Conservation (phyloP, 1,140 invertebrate genomes). For the Anastrepha obliqua region DNA sequence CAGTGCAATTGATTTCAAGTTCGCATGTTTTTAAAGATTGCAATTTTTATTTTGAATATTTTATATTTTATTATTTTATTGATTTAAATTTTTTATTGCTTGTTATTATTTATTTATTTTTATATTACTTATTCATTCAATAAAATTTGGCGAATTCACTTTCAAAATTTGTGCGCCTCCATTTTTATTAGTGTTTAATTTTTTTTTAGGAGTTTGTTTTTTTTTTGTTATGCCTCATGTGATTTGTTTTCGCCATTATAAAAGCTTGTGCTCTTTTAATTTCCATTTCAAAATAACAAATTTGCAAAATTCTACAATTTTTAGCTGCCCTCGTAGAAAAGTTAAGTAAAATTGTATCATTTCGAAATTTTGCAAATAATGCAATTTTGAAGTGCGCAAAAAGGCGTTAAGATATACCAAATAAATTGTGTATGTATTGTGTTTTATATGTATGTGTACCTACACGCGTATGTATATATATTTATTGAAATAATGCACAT, state of each 20-base stretch:
- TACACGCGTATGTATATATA: slow-evolving; percentile 10
- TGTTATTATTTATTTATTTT: no score
- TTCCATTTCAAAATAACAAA: slow-evolving; percentile 43
- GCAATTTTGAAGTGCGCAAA: slow-evolving; percentile 31
- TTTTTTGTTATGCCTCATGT: neutral
- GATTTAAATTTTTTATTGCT: no score
- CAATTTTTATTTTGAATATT: no score
- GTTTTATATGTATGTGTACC: slow-evolving; percentile 17
- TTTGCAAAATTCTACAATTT: slow-evolving; percentile 56
- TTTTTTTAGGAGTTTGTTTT: neutral
- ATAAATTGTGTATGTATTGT: neutral
- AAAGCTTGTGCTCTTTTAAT: slow-evolving; percentile 21
- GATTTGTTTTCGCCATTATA: neutral
- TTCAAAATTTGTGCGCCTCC: neutral
- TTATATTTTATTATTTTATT: no score
- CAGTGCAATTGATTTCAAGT: no score
- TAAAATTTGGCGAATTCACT: no score
- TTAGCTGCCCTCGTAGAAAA: slow-evolving; percentile 54
- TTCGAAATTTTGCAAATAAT: slow-evolving; percentile 53
- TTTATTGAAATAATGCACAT: neutral
- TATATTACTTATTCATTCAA: no score
- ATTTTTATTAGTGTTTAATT: neutral
- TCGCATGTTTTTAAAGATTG: no score
- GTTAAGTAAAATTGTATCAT: slow-evolving; percentile 55
- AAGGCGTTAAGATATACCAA: neutral